phyloP scores from a whole-genome alignment of 2,797 vertebrate genomes.

The Apogon hyalosoma region DNA sequence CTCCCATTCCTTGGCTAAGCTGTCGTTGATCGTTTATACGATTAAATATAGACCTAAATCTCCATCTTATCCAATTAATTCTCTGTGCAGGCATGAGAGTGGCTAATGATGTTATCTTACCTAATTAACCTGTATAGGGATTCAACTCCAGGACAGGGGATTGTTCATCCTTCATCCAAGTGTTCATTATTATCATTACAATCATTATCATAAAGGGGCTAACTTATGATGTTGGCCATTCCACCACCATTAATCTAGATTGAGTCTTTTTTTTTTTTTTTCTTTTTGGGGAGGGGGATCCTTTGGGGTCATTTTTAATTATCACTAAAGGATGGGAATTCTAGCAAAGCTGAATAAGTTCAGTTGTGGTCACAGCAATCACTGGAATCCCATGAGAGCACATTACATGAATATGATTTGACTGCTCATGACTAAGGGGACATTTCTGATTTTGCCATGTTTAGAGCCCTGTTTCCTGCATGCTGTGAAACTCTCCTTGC shows the following conservation, averaged over 20 bases:
- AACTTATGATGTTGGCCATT: conserved; percentile 83
- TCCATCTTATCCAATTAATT: conserved; percentile 88
- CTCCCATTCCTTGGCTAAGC: conserved; percentile 73
- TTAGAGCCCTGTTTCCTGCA: conserved; percentile 33
- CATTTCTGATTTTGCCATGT: conserved; percentile 44
- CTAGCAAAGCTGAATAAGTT: conserved; percentile 66
- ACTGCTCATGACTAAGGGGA: conserved; percentile 57
- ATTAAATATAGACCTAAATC: conserved; percentile 87
- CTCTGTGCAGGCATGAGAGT: conserved; percentile 83
- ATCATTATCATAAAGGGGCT: conserved; percentile 85
- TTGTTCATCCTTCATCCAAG: conserved; percentile 86
- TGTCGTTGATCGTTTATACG: conserved; percentile 82
- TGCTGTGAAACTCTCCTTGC: conserved; percentile 46
- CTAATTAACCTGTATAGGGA: conserved; percentile 90
- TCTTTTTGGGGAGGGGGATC: conserved; percentile 54
- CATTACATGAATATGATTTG: conserved; percentile 57
- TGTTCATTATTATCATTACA: conserved; percentile 87
- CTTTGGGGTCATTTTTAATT: conserved; percentile 85
- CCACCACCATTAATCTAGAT: conserved; percentile 83
- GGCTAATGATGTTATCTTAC: conserved; percentile 91
- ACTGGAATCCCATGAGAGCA: conserved; percentile 60
- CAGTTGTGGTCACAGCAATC: conserved; percentile 76
- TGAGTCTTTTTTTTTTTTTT: conserved; percentile 68
- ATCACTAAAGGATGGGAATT: conserved; percentile 76
- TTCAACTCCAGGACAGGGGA: conserved; percentile 85